Conservation (phyloP, 2,888 invertebrate genomes). For the Drosophila anceps region DNA sequence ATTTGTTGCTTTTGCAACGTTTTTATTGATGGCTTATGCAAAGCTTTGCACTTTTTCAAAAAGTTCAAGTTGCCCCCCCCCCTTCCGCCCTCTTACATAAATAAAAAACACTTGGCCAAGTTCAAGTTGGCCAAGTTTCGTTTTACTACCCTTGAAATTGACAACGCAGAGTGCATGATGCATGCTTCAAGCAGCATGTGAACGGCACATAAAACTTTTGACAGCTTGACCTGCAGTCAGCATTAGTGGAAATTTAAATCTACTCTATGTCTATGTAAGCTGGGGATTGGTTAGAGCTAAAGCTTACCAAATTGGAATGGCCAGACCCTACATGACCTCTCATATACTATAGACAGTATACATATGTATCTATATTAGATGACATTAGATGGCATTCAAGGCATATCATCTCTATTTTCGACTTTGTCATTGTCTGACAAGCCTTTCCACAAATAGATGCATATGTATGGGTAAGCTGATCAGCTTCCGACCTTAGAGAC, state of each 20-base stretch:
- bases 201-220: neutral
- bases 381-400: neutral
- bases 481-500: neutral
- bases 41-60: conserved; percentile 59
- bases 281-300: neutral
- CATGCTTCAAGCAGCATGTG: neutral
- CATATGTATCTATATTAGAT: neutral
- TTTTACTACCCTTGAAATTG: conserved; percentile 20
- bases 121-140: conserved; percentile 69
- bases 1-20: neutral
- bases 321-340: too few relatives aligned
- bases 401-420: neutral
- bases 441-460: neutral
- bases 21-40: conserved; percentile 34
- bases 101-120: conserved; percentile 35
- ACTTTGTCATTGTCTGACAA: too few relatives aligned
- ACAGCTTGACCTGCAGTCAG: neutral
- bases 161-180: neutral
- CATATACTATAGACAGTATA: neutral
- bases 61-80: neutral
- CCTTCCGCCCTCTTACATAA: neutral
- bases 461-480: neutral
- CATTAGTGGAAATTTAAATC: neutral
- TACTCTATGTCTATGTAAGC: neutral
- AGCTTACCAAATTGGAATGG: neutral